Evolutionary conservation across 2,888 invertebrate species (phyloP).

Genomic region (Liopterus haemorrhoidalis): DNA sequence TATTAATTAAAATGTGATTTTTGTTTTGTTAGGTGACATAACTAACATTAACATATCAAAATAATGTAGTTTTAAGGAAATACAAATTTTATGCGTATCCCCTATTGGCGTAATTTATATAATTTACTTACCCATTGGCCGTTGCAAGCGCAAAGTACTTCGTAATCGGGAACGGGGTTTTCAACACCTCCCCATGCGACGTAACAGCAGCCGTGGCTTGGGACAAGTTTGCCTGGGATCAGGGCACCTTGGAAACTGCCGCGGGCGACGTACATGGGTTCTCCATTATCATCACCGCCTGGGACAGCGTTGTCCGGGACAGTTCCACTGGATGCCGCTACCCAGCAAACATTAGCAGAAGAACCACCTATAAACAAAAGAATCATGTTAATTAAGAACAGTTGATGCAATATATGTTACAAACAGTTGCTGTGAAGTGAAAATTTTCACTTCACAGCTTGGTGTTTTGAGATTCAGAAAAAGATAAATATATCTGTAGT

Average conservation of each 20-base stretch:
- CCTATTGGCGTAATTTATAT: constrained; percentile 23
- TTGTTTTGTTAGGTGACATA: too few species aligned
- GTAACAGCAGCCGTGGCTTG: constrained; percentile 63
- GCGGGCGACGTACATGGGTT: constrained; percentile 62
- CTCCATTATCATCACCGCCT: constrained; percentile 59
- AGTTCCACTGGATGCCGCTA: constrained; percentile 58
- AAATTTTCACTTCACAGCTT: too few species aligned
- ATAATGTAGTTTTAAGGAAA: constrained; percentile 19
- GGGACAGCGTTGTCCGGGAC: constrained; percentile 71
- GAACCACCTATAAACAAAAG: constrained; percentile 36
- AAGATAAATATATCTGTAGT: constrained; percentile 26
- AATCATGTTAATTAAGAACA: too few species aligned
- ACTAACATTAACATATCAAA: too few species aligned
- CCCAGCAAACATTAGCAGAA: constrained; percentile 57
- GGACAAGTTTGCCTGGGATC: constrained; percentile 72
- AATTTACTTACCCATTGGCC: constrained; percentile 39
- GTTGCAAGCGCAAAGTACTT: constrained; percentile 49
- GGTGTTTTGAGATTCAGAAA: too few species aligned
- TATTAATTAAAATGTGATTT: too few species aligned
- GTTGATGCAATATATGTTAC: too few species aligned
- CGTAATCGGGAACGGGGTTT: constrained; percentile 61
- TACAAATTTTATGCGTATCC: constrained; percentile 21
- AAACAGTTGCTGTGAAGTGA: too few species aligned
- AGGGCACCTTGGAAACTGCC: constrained; percentile 66
- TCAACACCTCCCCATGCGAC: constrained; percentile 73